Evolutionary conservation across 2,113 vertebrate species (phyloP), one percentile per base, ranked within the genome.

Genomic region (Suricata suricatta): DNA sequence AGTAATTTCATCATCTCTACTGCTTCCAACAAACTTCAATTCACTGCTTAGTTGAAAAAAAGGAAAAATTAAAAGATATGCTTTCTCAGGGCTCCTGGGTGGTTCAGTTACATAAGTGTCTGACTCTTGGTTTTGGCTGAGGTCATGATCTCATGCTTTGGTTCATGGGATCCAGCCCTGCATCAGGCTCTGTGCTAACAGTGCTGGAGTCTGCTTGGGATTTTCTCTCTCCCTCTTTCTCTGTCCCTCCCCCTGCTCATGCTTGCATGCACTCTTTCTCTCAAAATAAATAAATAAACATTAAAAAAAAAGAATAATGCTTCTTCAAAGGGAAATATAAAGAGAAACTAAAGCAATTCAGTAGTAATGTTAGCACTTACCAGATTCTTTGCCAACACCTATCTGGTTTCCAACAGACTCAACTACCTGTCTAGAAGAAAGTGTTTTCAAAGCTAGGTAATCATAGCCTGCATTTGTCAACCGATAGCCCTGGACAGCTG

Each of bases 321-420:
- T 83, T 97, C 94, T 66, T 89, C 16, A 93, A 95, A 35, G 54
- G 25, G 17, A 82, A 95, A 94, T 57, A 91, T 15, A 97, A 82
- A 90, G 44, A 93, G 19, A 97, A 82, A 90, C 52, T n/a, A 88
- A 72, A 87, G 31, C 23, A 69, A 94, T 86, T 68, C n/a, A 96
- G 29, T 0, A 66, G 33, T 23, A 90, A 16, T 4, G 0, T 87
- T 44, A 92, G 69, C 14, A 95, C 89, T 98, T 98, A 99, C 99
- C 99, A 96, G 99, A 99, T 98, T 99, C 99, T 99, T 99, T 99
- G 52, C 99, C 99, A 87, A 99, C 99, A 91, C 99, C 99, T 99
- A 99, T 99, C 97, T 99, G 99, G 98, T 99, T 99, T 97, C 99
- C 99, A 98, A 99, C 99, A 96, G 99, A 99, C 95, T 94, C 95